Percentiles rank a stretch among this genome's conserved stretches.
Conservation (phyloP, 2,797 vertebrate species). For the Sphaeramia orbicularis region DNA sequence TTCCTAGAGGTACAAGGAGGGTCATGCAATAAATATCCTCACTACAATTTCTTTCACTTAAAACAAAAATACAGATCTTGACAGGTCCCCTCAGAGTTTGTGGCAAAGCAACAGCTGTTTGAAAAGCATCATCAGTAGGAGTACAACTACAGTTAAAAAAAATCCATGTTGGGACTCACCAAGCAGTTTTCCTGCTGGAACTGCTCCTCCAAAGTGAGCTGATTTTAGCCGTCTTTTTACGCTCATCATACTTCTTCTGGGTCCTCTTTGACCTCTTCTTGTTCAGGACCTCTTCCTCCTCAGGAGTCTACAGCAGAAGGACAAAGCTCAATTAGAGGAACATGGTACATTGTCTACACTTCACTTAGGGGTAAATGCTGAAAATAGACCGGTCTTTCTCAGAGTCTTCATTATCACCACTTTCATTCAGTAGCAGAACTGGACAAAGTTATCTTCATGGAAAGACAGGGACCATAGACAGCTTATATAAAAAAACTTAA, state of each 20-base stretch:
- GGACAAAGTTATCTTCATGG: constrained; percentile 90
- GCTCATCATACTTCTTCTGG: constrained; percentile 96
- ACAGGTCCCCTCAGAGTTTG: too few species aligned
- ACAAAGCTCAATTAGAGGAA: not conserved
- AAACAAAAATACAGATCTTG: too few species aligned
- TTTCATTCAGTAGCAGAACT: constrained; percentile 96
- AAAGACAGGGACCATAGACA: constrained; percentile 75
- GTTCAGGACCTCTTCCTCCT: constrained; percentile 97
- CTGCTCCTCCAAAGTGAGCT: constrained; percentile 95
- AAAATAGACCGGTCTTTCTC: constrained; percentile 83
- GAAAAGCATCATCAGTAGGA: too few species aligned
- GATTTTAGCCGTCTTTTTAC: constrained; percentile 95
- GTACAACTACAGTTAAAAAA: not conserved
- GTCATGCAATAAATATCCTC: too few species aligned
- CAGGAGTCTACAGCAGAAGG: constrained; percentile 87
- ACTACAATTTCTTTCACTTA: too few species aligned
- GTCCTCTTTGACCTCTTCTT: constrained; percentile 98
- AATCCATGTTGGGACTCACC: constrained; percentile 81
- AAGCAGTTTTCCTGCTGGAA: constrained; percentile 98
- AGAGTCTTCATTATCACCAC: constrained; percentile 85
- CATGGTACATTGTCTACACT: not conserved
- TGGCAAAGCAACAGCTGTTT: too few species aligned
- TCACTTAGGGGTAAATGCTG: rapidly evolving
- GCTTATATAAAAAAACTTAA: not conserved
- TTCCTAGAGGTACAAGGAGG: too few species aligned